Percentiles rank a stretch among this genome's conserved stretches.
Evolutionary conservation across 2,113 vertebrate genomes (phyloP).

Genomic region (Bubo bubo): DNA sequence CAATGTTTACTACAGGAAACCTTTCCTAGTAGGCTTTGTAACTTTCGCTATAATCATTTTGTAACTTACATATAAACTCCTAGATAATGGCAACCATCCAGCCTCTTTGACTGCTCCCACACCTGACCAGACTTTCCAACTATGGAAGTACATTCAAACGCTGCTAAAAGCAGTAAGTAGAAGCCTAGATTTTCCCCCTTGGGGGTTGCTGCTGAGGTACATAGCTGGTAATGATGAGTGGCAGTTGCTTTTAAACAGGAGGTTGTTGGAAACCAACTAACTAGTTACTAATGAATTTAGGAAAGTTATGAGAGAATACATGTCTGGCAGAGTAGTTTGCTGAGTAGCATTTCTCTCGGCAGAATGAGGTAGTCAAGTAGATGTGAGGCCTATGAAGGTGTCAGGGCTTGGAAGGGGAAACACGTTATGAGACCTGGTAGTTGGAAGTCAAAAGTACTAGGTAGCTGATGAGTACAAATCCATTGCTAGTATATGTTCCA

Average conservation of each 20-base stretch:
- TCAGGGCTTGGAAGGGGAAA: neutral
- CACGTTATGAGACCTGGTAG: neutral
- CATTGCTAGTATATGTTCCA: neutral
- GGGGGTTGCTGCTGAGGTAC: neutral
- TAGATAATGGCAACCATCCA: neutral
- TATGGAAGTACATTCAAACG: neutral
- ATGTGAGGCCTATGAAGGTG: neutral
- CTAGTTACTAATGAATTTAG: neutral
- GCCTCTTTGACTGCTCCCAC: neutral
- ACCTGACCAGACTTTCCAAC: neutral
- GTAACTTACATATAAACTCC: neutral
- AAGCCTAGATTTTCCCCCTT: neutral
- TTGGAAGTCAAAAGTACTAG: neutral
- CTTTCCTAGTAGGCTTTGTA: neutral
- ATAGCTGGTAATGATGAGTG: neutral
- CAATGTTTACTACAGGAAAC: neutral
- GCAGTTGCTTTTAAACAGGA: neutral
- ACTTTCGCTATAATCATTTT: neutral
- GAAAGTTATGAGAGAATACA: neutral
- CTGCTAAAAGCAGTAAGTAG: neutral
- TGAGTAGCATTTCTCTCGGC: neutral
- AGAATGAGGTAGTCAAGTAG: neutral
- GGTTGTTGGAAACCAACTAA: neutral
- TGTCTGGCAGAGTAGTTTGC: neutral
- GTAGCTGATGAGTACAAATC: neutral